Conservation (phyloP, 2,797 vertebrate species). For the Eidolon dupreanum region DNA sequence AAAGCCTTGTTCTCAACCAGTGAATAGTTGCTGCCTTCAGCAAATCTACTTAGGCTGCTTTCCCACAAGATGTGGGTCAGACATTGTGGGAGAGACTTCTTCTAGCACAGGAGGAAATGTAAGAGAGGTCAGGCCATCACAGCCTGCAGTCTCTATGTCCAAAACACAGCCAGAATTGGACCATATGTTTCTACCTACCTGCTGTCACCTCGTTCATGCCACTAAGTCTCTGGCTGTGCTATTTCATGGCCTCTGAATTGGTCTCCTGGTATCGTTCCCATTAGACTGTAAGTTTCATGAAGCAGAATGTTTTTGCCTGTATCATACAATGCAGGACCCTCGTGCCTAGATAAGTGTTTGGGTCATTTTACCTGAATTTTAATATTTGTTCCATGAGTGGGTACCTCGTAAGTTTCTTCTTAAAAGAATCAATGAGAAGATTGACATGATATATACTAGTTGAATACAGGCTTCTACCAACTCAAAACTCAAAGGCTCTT, state of each 20-base stretch:
- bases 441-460: not conserved
- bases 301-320: not conserved
- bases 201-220: not conserved
- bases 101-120: not conserved
- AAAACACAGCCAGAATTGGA: not conserved
- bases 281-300: not conserved
- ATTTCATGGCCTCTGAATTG: not conserved
- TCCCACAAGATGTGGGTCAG: not conserved
- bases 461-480: not conserved
- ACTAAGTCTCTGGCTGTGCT: not conserved
- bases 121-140: rapidly evolving
- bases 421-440: not conserved
- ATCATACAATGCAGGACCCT: not conserved
- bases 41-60: not conserved
- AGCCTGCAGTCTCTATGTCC: not conserved
- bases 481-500: not conserved
- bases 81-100: not conserved
- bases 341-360: not conserved
- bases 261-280: not conserved
- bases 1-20: not conserved
- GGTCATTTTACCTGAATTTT: not conserved
- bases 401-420: not conserved
- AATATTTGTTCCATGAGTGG: not conserved
- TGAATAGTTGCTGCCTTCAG: not conserved
- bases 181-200: not conserved